A percentile compares a stretch with the other conserved stretches of the same genome.
phyloP scores from a whole-genome alignment of 2,888 invertebrate species.

The Priocnemis perturbator region DNA sequence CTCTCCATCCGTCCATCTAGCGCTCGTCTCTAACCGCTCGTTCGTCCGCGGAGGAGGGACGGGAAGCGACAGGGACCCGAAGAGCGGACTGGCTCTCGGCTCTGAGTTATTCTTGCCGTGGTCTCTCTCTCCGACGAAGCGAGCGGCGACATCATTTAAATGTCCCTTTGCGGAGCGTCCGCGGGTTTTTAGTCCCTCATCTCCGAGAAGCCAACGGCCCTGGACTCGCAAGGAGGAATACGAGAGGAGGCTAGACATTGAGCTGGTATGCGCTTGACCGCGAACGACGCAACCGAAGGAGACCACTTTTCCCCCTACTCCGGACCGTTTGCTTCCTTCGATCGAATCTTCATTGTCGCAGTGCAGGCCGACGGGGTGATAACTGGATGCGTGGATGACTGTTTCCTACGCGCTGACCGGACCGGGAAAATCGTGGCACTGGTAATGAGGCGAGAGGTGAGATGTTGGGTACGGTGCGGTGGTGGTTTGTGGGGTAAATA shows the following conservation, averaged over 20 bases:
- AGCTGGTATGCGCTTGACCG: conserved; percentile 58
- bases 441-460: too few species aligned
- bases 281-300: conserved; percentile 38
- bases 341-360: not conserved
- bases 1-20: conserved; percentile 62
- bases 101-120: conserved; percentile 69
- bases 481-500: too few species aligned
- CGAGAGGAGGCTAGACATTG: conserved; percentile 56
- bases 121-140: conserved; percentile 47
- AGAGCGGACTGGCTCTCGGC: conserved; percentile 42
- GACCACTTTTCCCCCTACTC: conserved; percentile 45
- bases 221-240: conserved; percentile 39
- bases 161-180: conserved; percentile 68
- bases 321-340: not conserved
- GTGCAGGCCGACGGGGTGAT: not conserved
- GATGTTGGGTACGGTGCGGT: too few species aligned
- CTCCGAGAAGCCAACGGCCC: conserved; percentile 65
- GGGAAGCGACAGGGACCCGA: not conserved
- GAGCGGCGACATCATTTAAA: conserved; percentile 73
- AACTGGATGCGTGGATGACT: too few species aligned
- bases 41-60: conserved; percentile 8
- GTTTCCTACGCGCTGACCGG: too few species aligned
- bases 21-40: conserved; percentile 44
- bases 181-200: conserved; percentile 71
- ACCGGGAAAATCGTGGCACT: too few species aligned